Conservation (phyloP, 2,888 invertebrate genomes). For the Plebejus melissa region DNA sequence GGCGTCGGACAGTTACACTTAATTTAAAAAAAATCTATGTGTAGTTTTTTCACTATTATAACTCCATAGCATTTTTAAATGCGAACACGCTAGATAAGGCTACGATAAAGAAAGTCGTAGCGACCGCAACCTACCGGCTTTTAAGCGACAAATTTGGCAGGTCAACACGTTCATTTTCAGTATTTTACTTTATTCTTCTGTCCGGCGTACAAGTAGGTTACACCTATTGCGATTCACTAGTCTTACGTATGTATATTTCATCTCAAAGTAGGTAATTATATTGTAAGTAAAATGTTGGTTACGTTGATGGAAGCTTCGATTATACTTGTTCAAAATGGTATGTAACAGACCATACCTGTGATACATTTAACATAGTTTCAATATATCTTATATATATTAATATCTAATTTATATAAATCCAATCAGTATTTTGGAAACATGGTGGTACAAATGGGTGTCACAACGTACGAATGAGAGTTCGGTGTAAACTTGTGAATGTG, state of each 20-base stretch:
- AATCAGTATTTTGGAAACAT: constrained; percentile 37
- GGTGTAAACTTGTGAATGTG: constrained; percentile 23
- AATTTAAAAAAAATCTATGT: background rate
- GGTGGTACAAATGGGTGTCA: constrained; percentile 32
- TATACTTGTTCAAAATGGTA: constrained; percentile 41
- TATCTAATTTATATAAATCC: constrained; percentile 34
- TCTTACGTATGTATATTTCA: constrained; percentile 31
- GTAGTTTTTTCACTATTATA: background rate
- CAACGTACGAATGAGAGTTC: constrained; percentile 25
- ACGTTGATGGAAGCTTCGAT: constrained; percentile 44
- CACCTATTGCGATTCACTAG: constrained; percentile 14
- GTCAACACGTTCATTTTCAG: background rate
- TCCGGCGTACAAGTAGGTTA: constrained; percentile 22
- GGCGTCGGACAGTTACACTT: constrained; percentile 2
- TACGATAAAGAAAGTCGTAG: background rate
- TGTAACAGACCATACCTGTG: constrained; percentile 45
- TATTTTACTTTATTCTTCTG: background rate
- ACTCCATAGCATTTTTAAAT: background rate
- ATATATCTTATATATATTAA: constrained; percentile 32
- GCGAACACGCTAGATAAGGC: background rate
- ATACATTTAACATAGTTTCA: constrained; percentile 39
- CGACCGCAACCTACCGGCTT: background rate
- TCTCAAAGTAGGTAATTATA: constrained; percentile 45
- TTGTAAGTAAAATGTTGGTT: constrained; percentile 40
- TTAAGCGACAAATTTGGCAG: background rate